Base-by-base conservation (phyloP, 2,797 vertebrate genomes). In the Dendrocincla fuliginosa region DNA sequence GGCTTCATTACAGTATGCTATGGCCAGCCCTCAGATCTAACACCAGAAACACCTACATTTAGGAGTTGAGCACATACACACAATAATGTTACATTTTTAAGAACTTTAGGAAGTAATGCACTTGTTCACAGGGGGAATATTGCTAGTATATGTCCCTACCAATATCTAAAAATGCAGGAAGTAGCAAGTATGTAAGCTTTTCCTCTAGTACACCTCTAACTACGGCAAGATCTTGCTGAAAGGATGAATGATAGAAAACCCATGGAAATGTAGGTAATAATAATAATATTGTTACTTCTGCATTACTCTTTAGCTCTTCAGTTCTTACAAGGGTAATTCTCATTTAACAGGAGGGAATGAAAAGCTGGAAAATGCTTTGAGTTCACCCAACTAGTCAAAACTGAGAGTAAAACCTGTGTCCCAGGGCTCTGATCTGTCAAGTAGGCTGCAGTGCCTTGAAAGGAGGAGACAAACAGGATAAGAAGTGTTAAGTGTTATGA, bases 381-480 rank as follows among this genome's bases (percentile, higher is more conserved):
- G 63, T 84, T 92, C 60, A 89, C 56, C 30, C 53, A 83, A 9
- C 44, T 70, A 82, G 52, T 57, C 47, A 89, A 84, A 94, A 47
- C 71, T 74, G 82, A 80, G 78, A 92, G 68, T 56, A 89, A 79
- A 92, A 70, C 30, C 41, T 77, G 18, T 67, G 79, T 92, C 82
- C 56, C 79, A 89, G 37, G 75, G 64, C 79, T 91, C 75, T 92
- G 49, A 77, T 80, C 84, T 92, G 93, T 89, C 91, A 89, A 46
- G 41, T 13, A 87, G 64, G 49, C 53, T 91, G 32, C 53, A 83
- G 35, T 68, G 56, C 60, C 68, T 91, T 83, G 55, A 57, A 91
- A 84, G 37, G 37, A 50, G 53, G 50, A 84, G 33, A 85, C 32
- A 89, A 90, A 71, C 4, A 22, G 86, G 35, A 85, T 44, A 84